Conservation (phyloP, 1,140 invertebrate genomes). For the Liolophura sinensis region DNA sequence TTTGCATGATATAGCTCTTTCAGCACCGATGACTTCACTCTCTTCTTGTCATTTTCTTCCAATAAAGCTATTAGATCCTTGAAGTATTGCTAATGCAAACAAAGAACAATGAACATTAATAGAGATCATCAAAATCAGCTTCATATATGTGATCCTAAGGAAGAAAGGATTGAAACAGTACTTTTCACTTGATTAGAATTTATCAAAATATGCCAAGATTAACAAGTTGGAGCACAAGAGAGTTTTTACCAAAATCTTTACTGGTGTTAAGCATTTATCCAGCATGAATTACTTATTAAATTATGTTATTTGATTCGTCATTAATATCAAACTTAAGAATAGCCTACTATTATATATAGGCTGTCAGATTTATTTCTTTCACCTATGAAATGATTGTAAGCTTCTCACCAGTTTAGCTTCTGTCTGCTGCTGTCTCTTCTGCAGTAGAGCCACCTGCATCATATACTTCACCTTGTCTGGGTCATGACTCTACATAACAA, state of each 20-base stretch:
- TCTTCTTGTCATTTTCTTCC: slow-evolving; percentile 55
- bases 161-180: too few species aligned
- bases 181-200: neutral
- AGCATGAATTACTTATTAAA: neutral
- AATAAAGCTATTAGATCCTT: slow-evolving; percentile 53
- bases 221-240: too few species aligned
- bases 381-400: slow-evolving; percentile 25
- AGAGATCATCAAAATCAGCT: slow-evolving; percentile 5
- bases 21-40: slow-evolving; percentile 49
- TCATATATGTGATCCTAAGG: too few species aligned
- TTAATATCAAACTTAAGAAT: neutral
- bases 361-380: neutral
- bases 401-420: slow-evolving; percentile 51
- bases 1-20: slow-evolving; percentile 58
- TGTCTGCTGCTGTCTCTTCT: slow-evolving; percentile 41
- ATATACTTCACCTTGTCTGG: slow-evolving; percentile 46
- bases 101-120: slow-evolving; percentile 5
- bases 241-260: too few species aligned
- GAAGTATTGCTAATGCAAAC: slow-evolving; percentile 39
- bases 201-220: slow-evolving; percentile 3
- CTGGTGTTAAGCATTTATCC: too few species aligned
- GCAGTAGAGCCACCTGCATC: slow-evolving; percentile 45
- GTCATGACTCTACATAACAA: slow-evolving; percentile 38
- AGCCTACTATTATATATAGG: neutral
- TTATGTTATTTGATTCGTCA: neutral